phyloP scores from a whole-genome alignment of 2,113 vertebrate species.

The Onychostruthus taczanowskii region DNA sequence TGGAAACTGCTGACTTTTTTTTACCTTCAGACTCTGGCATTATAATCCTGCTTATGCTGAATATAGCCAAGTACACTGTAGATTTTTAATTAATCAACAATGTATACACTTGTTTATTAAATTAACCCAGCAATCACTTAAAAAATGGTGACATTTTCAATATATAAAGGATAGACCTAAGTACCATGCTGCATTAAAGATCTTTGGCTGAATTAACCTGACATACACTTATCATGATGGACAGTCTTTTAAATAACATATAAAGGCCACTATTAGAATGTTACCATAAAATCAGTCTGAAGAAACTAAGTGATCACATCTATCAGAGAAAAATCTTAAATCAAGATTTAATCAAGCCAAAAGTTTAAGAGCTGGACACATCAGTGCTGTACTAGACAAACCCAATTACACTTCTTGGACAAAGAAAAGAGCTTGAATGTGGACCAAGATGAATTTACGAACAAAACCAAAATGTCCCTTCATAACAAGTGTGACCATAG shows the following conservation, averaged over 20 bases:
- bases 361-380: neutral
- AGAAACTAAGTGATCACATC: neutral
- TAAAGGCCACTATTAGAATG: neutral
- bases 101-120: neutral
- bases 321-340: neutral
- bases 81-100: neutral
- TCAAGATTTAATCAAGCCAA: neutral
- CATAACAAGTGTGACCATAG: neutral
- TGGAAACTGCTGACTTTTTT: neutral
- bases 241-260: neutral
- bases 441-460: neutral
- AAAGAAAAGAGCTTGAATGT: neutral
- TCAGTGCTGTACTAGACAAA: neutral
- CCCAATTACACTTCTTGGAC: neutral
- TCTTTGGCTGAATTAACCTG: neutral
- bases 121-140: neutral
- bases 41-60: neutral
- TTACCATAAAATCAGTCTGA: neutral
- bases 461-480: neutral
- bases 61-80: neutral
- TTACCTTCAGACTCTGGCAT: neutral
- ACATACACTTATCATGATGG: neutral
- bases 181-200: neutral
- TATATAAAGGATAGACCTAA: neutral
- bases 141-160: neutral